phyloP scores from a whole-genome alignment of 2,797 vertebrate species.

The Glossophaga mutica region DNA sequence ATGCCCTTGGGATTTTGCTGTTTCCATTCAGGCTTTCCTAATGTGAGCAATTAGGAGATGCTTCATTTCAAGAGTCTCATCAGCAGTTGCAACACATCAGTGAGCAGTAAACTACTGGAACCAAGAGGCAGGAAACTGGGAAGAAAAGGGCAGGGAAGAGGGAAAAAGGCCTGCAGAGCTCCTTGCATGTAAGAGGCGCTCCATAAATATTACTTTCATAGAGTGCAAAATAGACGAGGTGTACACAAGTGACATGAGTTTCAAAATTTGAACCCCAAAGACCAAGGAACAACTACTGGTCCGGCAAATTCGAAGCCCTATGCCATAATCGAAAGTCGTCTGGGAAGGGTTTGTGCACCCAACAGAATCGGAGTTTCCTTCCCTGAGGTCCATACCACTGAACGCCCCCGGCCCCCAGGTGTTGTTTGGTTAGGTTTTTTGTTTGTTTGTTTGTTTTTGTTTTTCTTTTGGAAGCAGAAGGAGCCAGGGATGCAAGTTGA shows the following conservation, averaged over 20 bases:
- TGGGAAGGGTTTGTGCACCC: background rate
- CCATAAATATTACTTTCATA: background rate
- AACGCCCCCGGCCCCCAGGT: background rate
- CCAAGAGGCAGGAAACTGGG: background rate
- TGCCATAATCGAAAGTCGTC: background rate
- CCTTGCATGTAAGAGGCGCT: background rate
- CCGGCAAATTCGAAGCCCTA: background rate
- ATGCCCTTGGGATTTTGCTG: conserved; percentile 55
- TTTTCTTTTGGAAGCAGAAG: background rate
- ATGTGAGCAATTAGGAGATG: conserved; percentile 65
- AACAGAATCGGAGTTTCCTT: background rate
- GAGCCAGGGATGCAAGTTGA: background rate
- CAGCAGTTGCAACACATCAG: conserved; percentile 53
- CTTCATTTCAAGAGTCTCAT: conserved; percentile 63
- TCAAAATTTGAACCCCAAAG: background rate
- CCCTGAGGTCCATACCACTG: background rate
- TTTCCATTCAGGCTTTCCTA: conserved; percentile 69
- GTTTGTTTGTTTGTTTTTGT: background rate
- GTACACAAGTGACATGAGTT: background rate
- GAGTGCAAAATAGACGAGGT: background rate
- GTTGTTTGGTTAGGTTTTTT: background rate
- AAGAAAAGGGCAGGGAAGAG: background rate
- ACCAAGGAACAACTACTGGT: background rate
- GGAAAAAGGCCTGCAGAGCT: background rate
- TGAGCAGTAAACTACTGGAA: conserved; percentile 61